Evolutionary conservation across 2,888 invertebrate genomes (phyloP), one percentile per base, ranked within the genome.

Genomic region (Hypomecis atomaria): DNA sequence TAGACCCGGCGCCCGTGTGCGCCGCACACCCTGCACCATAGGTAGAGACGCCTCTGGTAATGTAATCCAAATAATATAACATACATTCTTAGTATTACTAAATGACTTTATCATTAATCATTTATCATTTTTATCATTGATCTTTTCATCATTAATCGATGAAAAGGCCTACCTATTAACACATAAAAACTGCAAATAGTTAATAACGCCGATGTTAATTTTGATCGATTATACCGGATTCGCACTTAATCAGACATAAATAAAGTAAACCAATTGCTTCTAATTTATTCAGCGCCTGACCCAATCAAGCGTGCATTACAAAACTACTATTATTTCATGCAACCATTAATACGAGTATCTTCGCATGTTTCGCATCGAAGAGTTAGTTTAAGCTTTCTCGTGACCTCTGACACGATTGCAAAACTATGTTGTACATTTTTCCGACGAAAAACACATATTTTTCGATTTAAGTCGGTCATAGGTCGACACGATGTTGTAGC

Each of bases 341-440:
- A 69, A 75, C 67, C 62, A 61, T 43, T 56, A 34, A 57, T 66
- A n/a, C n/a, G n/a, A n/a, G n/a, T n/a, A 67, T 63, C 53, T 66
- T 55, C 8, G 23, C 45, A 59, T 59, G 34, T 65, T 67, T 57
- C 48, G 38, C 54, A 33, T 45, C 40, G 36, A 36, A 13, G 5
- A 54, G 47, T 57, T 56, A 43, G 23, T 40, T 55, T 48, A 58
- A 71, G 77, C 86, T 94, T 93, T 93, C 92, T 93, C 90, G 86
- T 92, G 92, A 87, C 88, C 88, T 82, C 72, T 83, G 84, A 70
- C 88, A 86, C 64, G 79, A 76, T 92, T 91, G 79, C 85, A 82
- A 83, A 88, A 92, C 71, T 34, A 60, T 66, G 65, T 65, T 58
- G 64, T 52, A 62, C 62, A 69, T 67, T 83, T 85, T 88, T 85